Evolutionary conservation across 2,888 invertebrate species (phyloP), one percentile per base, ranked within the genome.

Genomic region (Marasmarcha lunaedactyla): DNA sequence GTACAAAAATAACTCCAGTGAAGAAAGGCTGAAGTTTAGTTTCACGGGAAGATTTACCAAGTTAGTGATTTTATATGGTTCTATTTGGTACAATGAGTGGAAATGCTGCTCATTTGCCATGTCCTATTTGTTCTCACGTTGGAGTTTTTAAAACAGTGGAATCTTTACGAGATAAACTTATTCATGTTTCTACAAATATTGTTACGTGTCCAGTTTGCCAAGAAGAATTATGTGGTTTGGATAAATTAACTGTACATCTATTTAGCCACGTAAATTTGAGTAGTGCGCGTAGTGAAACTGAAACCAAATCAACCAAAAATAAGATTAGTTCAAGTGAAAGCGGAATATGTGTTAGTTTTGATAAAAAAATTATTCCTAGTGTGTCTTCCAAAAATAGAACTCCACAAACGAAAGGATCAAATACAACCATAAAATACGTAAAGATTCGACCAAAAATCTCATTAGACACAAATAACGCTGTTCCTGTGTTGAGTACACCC

Each of bases 181-280:
- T 93, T 45, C 87, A 86, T 56, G 90, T 90, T 33, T 90, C 93
- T 11, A 92, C 91, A 36, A 88, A 91, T 45, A 89, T 89, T 46
- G 76, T 93, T 50, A 63, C 85, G 39, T 94, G 94, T 62, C 93
- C 93, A 10, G 88, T 93, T 44, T 94, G 94, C 61, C 87, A 88
- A 55, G 92, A 93, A 55, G 79, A 88, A 50, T 79, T 93, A 13
- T 72, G 87, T 46, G 93, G 93, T 1, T 84, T 94, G 47, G 93
- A 93, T 65, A 93, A 93, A 74, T 77, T 93, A 38, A 93, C 93
- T 1, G 92, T 93, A 57, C 93, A 94, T 69, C 78, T 94, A 48
- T 93, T 93, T 58, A 89, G 89, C 43, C 93, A 93, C 61, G 86
- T 88, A 2, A 72, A 74, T 49, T 59, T 85, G 42, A 48, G 20